These are phyloP conservation scores for Pyrgus malvae DNA, from an alignment of 2,888 invertebrate species.

Conservation along the genomic window DNA sequence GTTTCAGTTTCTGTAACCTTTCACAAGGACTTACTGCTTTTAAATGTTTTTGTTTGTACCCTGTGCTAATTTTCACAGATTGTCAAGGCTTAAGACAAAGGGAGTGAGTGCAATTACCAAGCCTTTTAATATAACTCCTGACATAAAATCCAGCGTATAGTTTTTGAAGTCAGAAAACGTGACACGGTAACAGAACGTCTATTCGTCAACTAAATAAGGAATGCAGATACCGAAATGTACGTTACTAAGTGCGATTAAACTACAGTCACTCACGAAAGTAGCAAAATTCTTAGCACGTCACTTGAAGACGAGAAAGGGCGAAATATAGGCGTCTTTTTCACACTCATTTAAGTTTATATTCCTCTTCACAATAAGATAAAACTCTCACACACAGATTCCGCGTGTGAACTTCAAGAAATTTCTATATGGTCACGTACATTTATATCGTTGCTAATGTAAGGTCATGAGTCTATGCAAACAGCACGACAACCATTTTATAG, in stretches of 20 bases:
- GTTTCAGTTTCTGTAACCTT: neutral
- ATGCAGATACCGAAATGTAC: neutral
- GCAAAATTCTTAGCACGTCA: neutral
- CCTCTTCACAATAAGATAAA: neutral
- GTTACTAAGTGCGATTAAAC: neutral
- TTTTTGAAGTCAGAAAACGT: too few relatives aligned
- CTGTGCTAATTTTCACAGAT: too few relatives aligned
- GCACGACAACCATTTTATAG: neutral
- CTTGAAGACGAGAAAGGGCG: neutral
- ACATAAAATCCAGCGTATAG: too few relatives aligned
- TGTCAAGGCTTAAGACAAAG: too few relatives aligned
- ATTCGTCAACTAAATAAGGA: too few relatives aligned
- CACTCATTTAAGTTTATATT: neutral
- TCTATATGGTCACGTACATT: conserved; percentile 20
- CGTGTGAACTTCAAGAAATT: conserved; percentile 14
- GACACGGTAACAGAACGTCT: too few relatives aligned
- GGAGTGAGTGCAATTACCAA: too few relatives aligned
- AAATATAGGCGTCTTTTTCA: neutral
- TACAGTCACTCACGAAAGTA: neutral
- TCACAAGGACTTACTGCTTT: neutral
- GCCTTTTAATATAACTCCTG: too few relatives aligned
- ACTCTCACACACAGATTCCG: conserved; percentile 4
- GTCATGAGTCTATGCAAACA: conserved; percentile 16
- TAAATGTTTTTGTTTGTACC: neutral
- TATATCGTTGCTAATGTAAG: conserved; percentile 20